Percentiles rank a stretch among this genome's conserved stretches.
phyloP scores from a whole-genome alignment of 2,113 vertebrate genomes.

The Anhinga anhinga region DNA sequence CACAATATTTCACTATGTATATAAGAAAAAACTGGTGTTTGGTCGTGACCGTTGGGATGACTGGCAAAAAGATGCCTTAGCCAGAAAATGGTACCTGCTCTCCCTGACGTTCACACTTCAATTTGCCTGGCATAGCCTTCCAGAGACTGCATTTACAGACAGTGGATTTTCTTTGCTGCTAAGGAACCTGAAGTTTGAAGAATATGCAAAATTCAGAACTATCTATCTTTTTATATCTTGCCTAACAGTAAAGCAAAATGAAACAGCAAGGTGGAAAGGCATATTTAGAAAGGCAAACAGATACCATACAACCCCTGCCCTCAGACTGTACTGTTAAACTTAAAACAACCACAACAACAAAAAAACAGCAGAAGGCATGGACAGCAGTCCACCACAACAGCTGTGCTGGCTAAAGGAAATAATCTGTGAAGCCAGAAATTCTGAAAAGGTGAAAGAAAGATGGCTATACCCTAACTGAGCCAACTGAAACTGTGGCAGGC shows the following conservation, averaged over 20 bases:
- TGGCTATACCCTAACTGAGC: background rate
- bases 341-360: background rate
- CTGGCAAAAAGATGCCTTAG: background rate
- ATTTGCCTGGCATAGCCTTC: background rate
- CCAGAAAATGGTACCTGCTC: background rate
- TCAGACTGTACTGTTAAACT: background rate
- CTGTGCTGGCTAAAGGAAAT: background rate
- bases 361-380: background rate
- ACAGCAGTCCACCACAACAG: background rate
- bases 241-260: background rate
- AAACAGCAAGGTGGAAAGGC: background rate
- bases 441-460: background rate
- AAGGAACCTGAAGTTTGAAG: background rate
- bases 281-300: background rate
- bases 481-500: background rate
- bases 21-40: background rate
- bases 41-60: background rate
- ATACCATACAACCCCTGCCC: accelerated
- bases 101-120: background rate
- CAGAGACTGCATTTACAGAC: background rate
- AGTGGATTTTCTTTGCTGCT: background rate
- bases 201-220: background rate
- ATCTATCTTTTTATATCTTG: background rate
- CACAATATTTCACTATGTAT: background rate
- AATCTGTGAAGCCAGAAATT: background rate